Evolutionary conservation across 2,888 invertebrate species (phyloP), one percentile per base, ranked within the genome.

Genomic region (Drosophila picticornis): DNA sequence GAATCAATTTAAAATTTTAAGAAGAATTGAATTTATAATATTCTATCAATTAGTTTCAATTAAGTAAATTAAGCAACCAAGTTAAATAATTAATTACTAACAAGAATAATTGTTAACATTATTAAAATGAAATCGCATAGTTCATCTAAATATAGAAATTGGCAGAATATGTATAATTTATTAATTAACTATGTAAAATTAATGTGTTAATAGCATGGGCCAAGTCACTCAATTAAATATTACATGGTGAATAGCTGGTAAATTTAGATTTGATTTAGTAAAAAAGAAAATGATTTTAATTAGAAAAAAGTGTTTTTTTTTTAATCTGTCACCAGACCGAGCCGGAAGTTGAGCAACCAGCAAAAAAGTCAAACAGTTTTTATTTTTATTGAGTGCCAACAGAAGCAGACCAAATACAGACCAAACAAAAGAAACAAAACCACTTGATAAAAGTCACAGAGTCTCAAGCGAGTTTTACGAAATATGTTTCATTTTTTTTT

Each of bases 381-480:
- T 38, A 25, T 40, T 11, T 51, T 53, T 38, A 31, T 31, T 22
- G 38, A 48, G 40, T 55, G 67, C n/a, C 40, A 27, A 34, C 31
- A 25, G 58, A 73, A 56, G 55, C 56, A 19, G 46, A 13, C 53
- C 22, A 34, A 11, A 31, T 34, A 36, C 19, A 55, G 2, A 27
- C 34, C 16, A 22, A 25, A 53, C 16, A 55, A 27, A 11, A 10
- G 2, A 40, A 56, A 40, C 40, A 10, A 72, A 69, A 43, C 50
- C 62, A 72, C 75, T 74, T 64, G 61, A 73, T 64, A 64, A 73
- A 64, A 57, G 32, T 16, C 50, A 50, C 55, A 43, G 72, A 31
- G 77, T 56, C 62, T 48, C 55, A 59, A 62, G 66, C 78, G 27
- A 77, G 59, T 67, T 67, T 60, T 34, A 73, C 56, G 56, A 66